A percentile compares a stretch with the other conserved stretches of the same genome.
phyloP scores from a whole-genome alignment of 2,888 invertebrate species.

The Caenorhabditis sulstoni region DNA sequence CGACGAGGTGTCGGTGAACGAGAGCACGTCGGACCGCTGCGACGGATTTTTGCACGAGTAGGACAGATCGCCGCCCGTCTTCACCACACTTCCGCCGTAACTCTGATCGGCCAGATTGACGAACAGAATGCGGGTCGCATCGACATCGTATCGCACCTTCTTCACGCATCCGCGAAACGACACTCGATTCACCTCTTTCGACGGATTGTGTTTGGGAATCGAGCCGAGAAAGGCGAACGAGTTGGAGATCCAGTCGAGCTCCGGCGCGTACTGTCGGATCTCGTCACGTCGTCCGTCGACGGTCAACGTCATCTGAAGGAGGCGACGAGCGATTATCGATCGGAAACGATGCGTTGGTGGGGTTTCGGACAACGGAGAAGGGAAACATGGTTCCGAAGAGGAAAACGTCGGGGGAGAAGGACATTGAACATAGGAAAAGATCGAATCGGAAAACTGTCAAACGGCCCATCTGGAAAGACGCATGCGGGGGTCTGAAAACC shows the following conservation, averaged over 20 bases:
- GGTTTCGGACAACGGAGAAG: conserved; percentile 15
- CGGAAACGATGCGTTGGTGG: not conserved
- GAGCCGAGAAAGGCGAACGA: conserved; percentile 76
- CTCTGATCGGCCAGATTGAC: conserved; percentile 79
- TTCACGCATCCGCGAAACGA: conserved; percentile 78
- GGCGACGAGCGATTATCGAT: too few species aligned
- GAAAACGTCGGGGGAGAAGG: not conserved
- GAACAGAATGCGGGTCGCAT: conserved; percentile 74
- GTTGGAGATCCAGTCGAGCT: conserved; percentile 75
- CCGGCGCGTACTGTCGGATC: conserved; percentile 77
- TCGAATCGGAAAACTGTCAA: too few species aligned
- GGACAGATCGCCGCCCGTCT: conserved; percentile 76
- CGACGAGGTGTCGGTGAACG: conserved; percentile 69
- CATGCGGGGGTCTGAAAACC: too few species aligned
- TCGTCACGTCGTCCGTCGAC: conserved; percentile 78
- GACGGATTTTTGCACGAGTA: conserved; percentile 76
- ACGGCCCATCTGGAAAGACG: too few species aligned
- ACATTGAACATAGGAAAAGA: conserved; percentile 1
- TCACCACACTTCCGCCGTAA: conserved; percentile 74
- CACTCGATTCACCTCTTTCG: conserved; percentile 60
- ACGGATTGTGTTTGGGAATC: conserved; percentile 57
- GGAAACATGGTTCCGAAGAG: conserved; percentile 25
- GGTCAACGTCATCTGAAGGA: conserved; percentile 76
- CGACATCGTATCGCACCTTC: conserved; percentile 75
- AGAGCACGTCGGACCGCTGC: conserved; percentile 75